These are phyloP conservation scores for Sebastes nivosus DNA, from an alignment of 2,797 vertebrate genomes.

Conservation along the genomic window DNA sequence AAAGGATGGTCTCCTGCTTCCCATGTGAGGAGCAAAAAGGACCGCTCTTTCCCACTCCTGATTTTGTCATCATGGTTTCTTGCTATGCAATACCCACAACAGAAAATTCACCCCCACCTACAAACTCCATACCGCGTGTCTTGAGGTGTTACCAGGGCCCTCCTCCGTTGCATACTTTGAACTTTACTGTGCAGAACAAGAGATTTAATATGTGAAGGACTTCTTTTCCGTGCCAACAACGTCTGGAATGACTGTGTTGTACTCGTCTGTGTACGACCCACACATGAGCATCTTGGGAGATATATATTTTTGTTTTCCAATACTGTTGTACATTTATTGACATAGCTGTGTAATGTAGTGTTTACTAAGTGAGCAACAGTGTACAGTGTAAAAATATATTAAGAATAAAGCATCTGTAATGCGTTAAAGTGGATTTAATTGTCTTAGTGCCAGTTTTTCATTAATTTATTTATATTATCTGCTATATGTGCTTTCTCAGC, in stretches of 20 bases:
- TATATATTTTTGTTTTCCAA: conserved; percentile 83
- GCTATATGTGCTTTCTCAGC: not conserved
- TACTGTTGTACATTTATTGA: conserved; percentile 82
- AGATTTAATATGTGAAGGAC: conserved; percentile 74
- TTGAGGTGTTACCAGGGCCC: conserved; percentile 46
- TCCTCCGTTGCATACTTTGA: conserved; percentile 58
- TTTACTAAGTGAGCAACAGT: conserved; percentile 84
- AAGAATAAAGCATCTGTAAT: conserved; percentile 82
- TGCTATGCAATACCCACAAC: conserved; percentile 85
- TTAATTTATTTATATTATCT: not conserved
- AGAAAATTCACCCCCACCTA: conserved; percentile 46
- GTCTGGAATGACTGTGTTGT: conserved; percentile 75
- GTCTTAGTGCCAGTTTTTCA: not conserved
- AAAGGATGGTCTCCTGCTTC: conserved; percentile 30
- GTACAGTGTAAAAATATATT: conserved; percentile 89
- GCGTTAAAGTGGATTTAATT: conserved; percentile 32
- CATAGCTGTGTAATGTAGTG: conserved; percentile 85
- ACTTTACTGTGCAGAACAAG: conserved; percentile 67
- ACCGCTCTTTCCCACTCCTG: conserved; percentile 14
- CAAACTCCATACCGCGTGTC: conserved; percentile 38
- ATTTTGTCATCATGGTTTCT: conserved; percentile 77
- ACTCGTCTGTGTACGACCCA: conserved; percentile 68
- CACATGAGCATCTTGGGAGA: conserved; percentile 78
- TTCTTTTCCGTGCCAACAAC: conserved; percentile 79
- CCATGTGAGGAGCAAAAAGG: conserved; percentile 25